A percentile compares a stretch with the other conserved stretches of the same genome.
These are phyloP conservation scores for Laspeyria flexula DNA, from an alignment of 2,888 invertebrate genomes.

Conservation along the genomic window DNA sequence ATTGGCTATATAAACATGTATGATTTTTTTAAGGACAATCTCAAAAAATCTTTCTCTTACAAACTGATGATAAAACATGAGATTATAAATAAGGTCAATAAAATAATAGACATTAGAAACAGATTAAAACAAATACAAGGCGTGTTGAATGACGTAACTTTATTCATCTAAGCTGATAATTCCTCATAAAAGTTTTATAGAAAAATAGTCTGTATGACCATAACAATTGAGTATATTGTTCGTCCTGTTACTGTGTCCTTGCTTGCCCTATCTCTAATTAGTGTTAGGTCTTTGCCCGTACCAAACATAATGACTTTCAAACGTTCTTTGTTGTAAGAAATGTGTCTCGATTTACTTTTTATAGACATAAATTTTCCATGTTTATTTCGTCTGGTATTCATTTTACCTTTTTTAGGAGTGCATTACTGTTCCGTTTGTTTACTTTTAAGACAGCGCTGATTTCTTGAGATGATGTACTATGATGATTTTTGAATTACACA, in stretches of 20 bases:
- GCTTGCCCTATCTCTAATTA: conserved; percentile 71
- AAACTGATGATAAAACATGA: no score
- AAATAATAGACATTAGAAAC: not conserved
- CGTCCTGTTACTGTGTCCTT: conserved; percentile 59
- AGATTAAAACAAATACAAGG: not conserved
- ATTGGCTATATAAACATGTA: no score
- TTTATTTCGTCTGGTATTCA: conserved; percentile 29
- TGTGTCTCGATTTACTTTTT: conserved; percentile 74
- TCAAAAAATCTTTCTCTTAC: no score
- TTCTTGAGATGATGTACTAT: not conserved
- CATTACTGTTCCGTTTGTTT: not conserved
- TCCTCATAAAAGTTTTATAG: not conserved
- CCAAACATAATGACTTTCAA: conserved; percentile 77
- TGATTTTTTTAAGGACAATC: no score
- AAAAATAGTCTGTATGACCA: conserved; percentile 6
- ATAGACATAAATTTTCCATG: conserved; percentile 40
- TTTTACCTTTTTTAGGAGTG: conserved; percentile 27
- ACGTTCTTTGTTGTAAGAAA: conserved; percentile 70
- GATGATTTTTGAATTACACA: not conserved
- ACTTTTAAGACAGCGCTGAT: not conserved
- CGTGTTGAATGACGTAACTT: not conserved
- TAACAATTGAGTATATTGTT: conserved; percentile 21
- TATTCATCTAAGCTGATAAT: not conserved
- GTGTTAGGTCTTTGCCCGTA: conserved; percentile 69
- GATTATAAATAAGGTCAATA: not conserved